Conservation (phyloP, 1,140 invertebrate species). For the Ostrea edulis region DNA sequence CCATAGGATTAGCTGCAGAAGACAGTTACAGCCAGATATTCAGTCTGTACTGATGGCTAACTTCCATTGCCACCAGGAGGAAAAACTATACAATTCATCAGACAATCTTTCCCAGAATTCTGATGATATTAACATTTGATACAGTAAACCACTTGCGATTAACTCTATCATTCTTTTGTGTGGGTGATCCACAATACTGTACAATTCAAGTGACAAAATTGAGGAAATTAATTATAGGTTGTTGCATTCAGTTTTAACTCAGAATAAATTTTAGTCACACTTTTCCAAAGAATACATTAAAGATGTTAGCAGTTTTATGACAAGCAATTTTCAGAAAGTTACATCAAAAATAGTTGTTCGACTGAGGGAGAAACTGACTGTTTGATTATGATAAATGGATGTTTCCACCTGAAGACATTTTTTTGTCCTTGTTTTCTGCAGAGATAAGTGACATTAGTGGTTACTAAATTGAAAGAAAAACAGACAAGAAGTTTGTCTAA, state of each 20-base stretch:
- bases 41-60: conserved; percentile 10
- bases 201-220: too few relatives aligned
- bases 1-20: background rate
- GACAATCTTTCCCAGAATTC: background rate
- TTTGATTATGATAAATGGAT: background rate
- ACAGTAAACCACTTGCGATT: background rate
- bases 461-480: background rate
- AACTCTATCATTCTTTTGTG: background rate
- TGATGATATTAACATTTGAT: background rate
- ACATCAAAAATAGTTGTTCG: conserved; percentile 3
- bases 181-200: background rate
- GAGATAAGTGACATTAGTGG: background rate
- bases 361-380: background rate
- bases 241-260: too few relatives aligned
- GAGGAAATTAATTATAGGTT: too few relatives aligned
- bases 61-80: conserved; percentile 5
- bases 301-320: background rate
- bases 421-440: background rate
- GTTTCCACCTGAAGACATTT: background rate
- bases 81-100: background rate
- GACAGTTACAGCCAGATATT: background rate
- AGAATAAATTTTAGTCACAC: background rate
- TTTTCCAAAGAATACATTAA: background rate
- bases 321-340: conserved; percentile 1
- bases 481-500: background rate